These are phyloP conservation scores for Zingel zingel DNA, from an alignment of 2,113 vertebrate genomes.

Conservation along the genomic window DNA sequence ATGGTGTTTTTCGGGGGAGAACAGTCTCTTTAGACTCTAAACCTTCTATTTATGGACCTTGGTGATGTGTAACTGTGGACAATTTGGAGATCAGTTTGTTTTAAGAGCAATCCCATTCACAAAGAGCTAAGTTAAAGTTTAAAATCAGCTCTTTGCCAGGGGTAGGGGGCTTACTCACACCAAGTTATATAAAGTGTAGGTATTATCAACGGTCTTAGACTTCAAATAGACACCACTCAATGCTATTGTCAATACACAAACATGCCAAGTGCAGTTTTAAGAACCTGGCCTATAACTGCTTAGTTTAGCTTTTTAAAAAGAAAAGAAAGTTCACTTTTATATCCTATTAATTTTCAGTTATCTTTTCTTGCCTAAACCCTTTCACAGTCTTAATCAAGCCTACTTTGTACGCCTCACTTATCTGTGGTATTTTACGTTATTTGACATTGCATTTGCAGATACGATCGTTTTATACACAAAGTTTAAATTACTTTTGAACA, in stretches of 20 bases:
- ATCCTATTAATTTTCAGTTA: slow-evolving; percentile 52
- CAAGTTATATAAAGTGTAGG: background rate
- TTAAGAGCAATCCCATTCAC: background rate
- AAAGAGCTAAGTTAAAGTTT: background rate
- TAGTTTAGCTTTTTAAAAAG: background rate
- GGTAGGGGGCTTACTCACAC: background rate
- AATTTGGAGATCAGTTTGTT: background rate
- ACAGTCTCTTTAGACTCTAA: background rate
- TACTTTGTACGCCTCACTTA: slow-evolving; percentile 40
- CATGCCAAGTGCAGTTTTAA: background rate
- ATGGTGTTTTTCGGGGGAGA: background rate
- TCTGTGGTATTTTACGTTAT: slow-evolving; percentile 51
- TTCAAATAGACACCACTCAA: background rate
- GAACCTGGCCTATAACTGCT: background rate
- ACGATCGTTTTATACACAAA: slow-evolving; percentile 50
- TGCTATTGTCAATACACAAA: background rate
- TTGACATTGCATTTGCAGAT: slow-evolving; percentile 60
- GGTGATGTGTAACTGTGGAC: background rate
- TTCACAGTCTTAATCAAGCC: slow-evolving; percentile 66
- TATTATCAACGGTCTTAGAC: background rate
- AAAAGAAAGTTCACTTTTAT: slow-evolving; percentile 1
- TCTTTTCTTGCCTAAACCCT: slow-evolving; percentile 53
- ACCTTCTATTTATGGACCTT: background rate
- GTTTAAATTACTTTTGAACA: slow-evolving; percentile 70
- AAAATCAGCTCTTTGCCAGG: background rate